phyloP scores from a whole-genome alignment of 2,797 vertebrate genomes.

The Anguilla anguilla region DNA sequence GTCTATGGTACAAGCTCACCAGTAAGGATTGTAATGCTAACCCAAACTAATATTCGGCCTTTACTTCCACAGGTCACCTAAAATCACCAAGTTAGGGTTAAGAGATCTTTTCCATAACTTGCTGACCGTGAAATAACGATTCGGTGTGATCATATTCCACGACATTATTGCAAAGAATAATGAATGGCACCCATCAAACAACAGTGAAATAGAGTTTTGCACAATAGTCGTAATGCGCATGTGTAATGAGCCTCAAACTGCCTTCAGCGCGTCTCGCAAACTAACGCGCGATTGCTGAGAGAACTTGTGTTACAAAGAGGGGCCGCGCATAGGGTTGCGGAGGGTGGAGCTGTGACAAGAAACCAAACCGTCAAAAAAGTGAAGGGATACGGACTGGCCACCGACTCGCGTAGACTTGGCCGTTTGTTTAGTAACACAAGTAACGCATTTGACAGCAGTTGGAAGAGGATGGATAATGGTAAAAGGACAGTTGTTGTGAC shows the following conservation, averaged over 20 bases:
- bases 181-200: neutral
- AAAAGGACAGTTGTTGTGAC: slow-evolving; percentile 9
- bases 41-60: too few relatives aligned
- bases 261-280: neutral
- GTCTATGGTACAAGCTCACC: too few relatives aligned
- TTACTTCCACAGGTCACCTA: neutral
- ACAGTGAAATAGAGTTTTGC: neutral
- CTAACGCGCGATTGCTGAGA: neutral
- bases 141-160: neutral
- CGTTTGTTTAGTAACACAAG: neutral
- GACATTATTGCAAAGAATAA: neutral
- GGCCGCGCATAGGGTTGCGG: neutral
- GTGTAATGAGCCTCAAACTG: neutral
- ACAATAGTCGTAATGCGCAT: neutral
- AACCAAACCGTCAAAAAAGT: neutral
- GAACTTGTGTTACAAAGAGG: neutral
- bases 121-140: neutral
- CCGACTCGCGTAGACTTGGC: neutral
- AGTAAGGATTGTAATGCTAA: too few relatives aligned
- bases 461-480: neutral
- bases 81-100: neutral
- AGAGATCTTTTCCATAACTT: neutral
- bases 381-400: neutral
- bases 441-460: neutral
- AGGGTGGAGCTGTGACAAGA: neutral